phyloP scores from a whole-genome alignment of 2,797 vertebrate species.

The Danio jaintianensis region DNA sequence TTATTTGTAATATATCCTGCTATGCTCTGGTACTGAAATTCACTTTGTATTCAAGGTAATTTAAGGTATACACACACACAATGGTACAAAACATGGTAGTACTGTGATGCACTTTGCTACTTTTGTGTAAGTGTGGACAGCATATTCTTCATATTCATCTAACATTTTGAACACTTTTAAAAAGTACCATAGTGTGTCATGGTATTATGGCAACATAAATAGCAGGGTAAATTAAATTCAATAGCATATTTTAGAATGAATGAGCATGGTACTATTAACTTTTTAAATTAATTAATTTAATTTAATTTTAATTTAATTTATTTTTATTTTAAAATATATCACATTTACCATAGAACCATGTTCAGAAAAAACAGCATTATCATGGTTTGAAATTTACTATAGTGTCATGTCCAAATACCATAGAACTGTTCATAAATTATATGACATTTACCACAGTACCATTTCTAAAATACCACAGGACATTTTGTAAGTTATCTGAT shows the following conservation, averaged over 20 bases:
- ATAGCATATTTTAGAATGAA: not conserved
- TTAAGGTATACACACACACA: not conserved
- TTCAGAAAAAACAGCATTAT: not conserved
- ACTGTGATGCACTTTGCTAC: not conserved
- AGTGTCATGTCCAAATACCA: not conserved
- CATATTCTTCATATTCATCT: not conserved
- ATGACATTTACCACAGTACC: not conserved
- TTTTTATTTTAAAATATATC: too few species aligned
- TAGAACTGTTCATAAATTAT: not conserved
- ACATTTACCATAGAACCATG: too few species aligned
- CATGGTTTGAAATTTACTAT: not conserved
- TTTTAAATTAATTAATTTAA: too few species aligned
- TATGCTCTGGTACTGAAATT: not conserved
- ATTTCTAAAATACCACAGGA: too few species aligned
- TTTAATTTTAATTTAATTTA: too few species aligned
- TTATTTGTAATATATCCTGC: not conserved
- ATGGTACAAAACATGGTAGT: not conserved
- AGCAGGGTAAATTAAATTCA: not conserved
- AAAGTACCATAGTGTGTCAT: not conserved
- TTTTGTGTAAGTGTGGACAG: not conserved
- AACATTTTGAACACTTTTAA: not conserved
- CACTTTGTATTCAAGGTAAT: not conserved
- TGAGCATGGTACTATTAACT: too few species aligned
- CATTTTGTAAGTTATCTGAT: too few species aligned
- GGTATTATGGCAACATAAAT: not conserved